Conservation (phyloP, 2,888 invertebrate species). For the Agriotes lineatus region DNA sequence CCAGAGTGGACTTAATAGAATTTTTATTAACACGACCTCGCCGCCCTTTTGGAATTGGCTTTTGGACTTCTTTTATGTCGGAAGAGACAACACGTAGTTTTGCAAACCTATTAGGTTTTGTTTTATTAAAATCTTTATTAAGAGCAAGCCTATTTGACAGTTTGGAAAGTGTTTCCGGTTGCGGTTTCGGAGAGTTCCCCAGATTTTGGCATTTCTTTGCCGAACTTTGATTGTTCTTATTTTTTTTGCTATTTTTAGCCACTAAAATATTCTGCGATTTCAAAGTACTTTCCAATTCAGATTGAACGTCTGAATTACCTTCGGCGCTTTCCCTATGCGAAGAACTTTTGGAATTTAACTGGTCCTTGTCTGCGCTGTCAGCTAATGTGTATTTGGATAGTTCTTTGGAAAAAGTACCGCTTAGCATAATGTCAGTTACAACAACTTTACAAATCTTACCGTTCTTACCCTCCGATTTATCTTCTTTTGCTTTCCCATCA, state of each 20-base stretch:
- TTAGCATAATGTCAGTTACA: constrained; percentile 54
- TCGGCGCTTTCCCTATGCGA: neutral
- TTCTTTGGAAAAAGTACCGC: neutral
- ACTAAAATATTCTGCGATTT: neutral
- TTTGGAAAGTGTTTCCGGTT: too few relatives aligned
- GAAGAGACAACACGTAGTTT: neutral
- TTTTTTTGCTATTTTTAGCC: too few relatives aligned
- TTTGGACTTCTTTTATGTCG: neutral
- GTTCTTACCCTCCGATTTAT: constrained; percentile 35
- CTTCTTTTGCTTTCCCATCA: neutral
- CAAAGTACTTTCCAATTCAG: neutral
- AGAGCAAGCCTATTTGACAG: too few relatives aligned
- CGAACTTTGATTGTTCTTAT: too few relatives aligned
- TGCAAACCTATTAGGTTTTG: neutral
- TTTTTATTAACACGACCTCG: constrained; percentile 33
- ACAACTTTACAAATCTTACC: constrained; percentile 59
- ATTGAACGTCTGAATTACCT: neutral
- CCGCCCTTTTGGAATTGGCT: neutral
- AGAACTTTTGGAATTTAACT: neutral
- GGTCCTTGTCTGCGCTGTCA: too few relatives aligned
- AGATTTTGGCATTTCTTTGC: too few relatives aligned
- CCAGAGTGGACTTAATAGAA: constrained; percentile 49
- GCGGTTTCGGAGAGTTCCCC: too few relatives aligned
- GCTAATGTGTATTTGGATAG: neutral
- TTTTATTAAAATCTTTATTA: neutral